Percentiles rank a stretch among this genome's conserved stretches.
phyloP scores from a whole-genome alignment of 2,797 vertebrate genomes.

The Hybognathus amarus region DNA sequence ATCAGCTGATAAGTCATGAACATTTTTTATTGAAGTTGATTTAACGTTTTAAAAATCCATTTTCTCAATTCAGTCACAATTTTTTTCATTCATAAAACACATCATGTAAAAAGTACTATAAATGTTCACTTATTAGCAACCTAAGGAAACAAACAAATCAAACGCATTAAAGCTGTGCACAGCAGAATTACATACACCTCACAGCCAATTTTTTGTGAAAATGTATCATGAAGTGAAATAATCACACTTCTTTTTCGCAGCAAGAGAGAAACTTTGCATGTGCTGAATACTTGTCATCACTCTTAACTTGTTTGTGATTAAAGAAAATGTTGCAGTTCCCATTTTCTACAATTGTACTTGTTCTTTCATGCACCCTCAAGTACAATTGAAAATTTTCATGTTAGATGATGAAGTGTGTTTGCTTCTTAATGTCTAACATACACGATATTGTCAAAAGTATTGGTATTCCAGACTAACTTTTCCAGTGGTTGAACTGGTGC shows the following conservation, averaged over 20 bases:
- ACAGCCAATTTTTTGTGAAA: background rate
- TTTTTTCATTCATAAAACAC: background rate
- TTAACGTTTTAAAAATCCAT: background rate
- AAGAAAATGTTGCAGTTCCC: slow-evolving; percentile 1
- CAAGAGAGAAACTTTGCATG: background rate
- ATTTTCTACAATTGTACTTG: slow-evolving; percentile 2
- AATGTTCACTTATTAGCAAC: background rate
- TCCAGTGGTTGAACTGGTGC: too few relatives aligned
- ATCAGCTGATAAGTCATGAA: background rate
- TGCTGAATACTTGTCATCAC: slow-evolving; percentile 20
- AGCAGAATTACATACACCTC: background rate
- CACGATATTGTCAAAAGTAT: too few relatives aligned
- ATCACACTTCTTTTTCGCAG: slow-evolving; percentile 10
- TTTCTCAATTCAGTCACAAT: background rate
- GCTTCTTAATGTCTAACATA: background rate
- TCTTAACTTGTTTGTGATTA: background rate
- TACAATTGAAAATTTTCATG: background rate
- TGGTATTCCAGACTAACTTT: too few relatives aligned
- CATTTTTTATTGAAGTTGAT: background rate
- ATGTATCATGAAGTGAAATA: background rate
- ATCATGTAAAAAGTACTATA: background rate
- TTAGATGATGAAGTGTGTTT: slow-evolving; percentile 5
- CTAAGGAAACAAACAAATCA: background rate
- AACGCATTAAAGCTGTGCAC: background rate
- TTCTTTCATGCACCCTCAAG: background rate